Percentiles rank a stretch among this genome's conserved stretches.
These are phyloP conservation scores for Xiphias gladius DNA, from an alignment of 2,113 vertebrate species.

Conservation along the genomic window DNA sequence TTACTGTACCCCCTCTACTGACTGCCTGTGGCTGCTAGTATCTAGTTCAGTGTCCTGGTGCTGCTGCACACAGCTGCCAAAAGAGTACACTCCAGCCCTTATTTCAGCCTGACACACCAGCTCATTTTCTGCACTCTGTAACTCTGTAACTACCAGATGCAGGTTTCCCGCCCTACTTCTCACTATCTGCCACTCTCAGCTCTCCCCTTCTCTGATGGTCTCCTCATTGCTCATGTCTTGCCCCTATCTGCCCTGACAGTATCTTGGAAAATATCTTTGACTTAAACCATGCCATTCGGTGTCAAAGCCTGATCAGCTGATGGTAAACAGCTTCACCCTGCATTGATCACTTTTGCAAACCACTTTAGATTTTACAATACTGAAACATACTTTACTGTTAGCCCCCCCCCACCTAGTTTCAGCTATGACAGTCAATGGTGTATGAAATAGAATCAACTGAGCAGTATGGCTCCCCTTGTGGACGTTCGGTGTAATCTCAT, in stretches of 20 bases:
- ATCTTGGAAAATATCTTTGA: neutral
- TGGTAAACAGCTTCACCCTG: neutral
- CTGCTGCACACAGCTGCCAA: slow-evolving; percentile 47
- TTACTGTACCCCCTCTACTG: slow-evolving; percentile 32
- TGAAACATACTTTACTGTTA: neutral
- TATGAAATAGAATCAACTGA: neutral
- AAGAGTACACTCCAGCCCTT: slow-evolving; percentile 17
- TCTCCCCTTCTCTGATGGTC: slow-evolving; percentile 11
- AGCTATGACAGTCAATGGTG: neutral
- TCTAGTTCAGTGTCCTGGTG: slow-evolving; percentile 52
- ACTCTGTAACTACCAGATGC: slow-evolving; percentile 15
- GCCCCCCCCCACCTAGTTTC: neutral
- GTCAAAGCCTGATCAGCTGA: neutral
- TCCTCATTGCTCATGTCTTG: slow-evolving; percentile 1
- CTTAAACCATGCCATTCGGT: neutral
- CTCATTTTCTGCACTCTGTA: slow-evolving; percentile 19
- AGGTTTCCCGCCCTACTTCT: slow-evolving; percentile 17
- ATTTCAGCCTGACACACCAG: slow-evolving; percentile 31
- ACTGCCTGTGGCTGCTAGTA: slow-evolving; percentile 53
- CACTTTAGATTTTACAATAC: neutral
- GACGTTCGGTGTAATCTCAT: neutral
- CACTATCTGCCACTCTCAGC: slow-evolving; percentile 12
- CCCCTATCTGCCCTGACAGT: neutral
- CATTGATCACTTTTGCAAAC: neutral
- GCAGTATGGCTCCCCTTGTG: neutral